Base-by-base conservation (phyloP, 2,113 vertebrate genomes). In the Albula goreensis region DNA sequence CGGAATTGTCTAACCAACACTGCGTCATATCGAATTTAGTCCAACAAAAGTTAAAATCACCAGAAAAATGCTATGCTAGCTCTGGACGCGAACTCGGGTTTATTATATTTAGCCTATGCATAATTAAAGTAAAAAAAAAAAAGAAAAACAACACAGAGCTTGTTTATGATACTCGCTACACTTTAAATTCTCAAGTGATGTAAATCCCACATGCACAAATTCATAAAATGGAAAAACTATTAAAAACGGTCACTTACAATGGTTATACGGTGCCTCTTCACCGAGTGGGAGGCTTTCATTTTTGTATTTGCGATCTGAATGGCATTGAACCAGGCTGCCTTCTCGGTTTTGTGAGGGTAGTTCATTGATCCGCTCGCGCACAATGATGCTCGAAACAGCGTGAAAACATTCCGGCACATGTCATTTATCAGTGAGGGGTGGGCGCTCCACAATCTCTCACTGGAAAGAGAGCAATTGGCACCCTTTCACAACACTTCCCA, bases 221-320 rank as follows among this genome's bases (percentile, higher is more conserved):
- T 85, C 31, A 86, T 48, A 31, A 86, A 86, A 86, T 81, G 7
- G 57, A 81, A 81, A 50, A 66, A n/a, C 17, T 78, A 87, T 57
- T 31, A 48, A 86, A 53, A 80, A 77, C 50, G 79, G 49, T 79
- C 92, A 94, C 94, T 94, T 92, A 96, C 94, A 11, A 92, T 80
- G 86, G 90, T 93, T 85, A 81, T 80, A 89, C 88, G 92, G 84
- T 90, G 92, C 86, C 91, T 93, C 89, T 90, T 91, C 86, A 85
- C 86, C 11, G 87, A 88, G 83, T 93, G 91, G 0, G 91, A 85
- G 81, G 91, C 94, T 70, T 93, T 94, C 93, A 95, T 94, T 89
- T 92, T 93, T 51, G 31, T 81, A 52, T 53, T 85, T 53, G 50
- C 19, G 17, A 86, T 52, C 11, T 90, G 57, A 87, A 87, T 89